phyloP scores from a whole-genome alignment of 2,113 vertebrate genomes.

The Hassar affinis region DNA sequence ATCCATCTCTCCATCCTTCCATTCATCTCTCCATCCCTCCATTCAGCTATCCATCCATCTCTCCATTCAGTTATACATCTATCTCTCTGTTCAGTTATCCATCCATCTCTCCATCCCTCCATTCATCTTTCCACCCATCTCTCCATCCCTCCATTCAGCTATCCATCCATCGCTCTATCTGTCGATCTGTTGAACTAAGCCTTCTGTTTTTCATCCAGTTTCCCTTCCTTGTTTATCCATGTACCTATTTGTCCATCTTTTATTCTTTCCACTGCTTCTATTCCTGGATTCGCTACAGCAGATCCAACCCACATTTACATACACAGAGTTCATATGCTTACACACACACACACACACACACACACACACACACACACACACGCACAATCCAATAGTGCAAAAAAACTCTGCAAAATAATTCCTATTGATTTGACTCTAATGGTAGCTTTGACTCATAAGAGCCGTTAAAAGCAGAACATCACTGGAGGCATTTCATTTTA shows the following conservation, averaged over 20 bases:
- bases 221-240: too few species aligned
- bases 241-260: too few species aligned
- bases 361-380: conserved; percentile 8
- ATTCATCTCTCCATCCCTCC: not conserved
- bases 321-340: conserved; percentile 8
- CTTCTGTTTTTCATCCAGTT: not conserved
- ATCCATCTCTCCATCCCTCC: not conserved
- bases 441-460: conserved; percentile 37
- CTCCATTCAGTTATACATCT: not conserved
- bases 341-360: conserved; percentile 8
- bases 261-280: too few species aligned
- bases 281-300: too few species aligned
- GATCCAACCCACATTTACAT: too few species aligned
- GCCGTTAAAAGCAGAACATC: conserved; percentile 23
- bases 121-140: not conserved
- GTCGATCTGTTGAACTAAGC: too few species aligned
- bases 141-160: not conserved
- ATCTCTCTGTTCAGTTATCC: too few species aligned
- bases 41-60: not conserved
- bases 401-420: conserved; percentile 31
- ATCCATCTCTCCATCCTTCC: not conserved
- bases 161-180: not conserved
- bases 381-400: conserved; percentile 5
- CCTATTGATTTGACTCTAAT: conserved; percentile 47
- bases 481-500: conserved; percentile 8